Base-by-base conservation (phyloP, 1,140 invertebrate species). In the Eumeta japonica region DNA sequence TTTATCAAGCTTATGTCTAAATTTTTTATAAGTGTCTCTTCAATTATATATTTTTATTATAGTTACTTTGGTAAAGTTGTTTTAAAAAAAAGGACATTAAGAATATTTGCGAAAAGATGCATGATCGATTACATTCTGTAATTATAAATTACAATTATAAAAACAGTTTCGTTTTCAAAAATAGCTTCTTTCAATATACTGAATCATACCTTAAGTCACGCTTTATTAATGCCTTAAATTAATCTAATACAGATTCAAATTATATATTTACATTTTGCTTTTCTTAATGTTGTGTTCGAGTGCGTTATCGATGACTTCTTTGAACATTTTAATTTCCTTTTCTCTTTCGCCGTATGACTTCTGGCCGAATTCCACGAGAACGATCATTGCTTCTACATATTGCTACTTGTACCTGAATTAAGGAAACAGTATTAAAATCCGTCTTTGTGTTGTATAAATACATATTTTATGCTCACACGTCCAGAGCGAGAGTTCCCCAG, bases 341-440 rank as follows among this genome's bases (percentile, higher is more conserved):
- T 82, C 74, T 40, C 90, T 78, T 10, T 80, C 53, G 11, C 77
- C 74, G 45, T 80, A 84, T 2, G 86, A 80, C 37, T 80, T 73
- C 39, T 87, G 75, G 1, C 89, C 90, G 45, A 84, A 81, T 14
- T 84, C 79, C 43, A 86, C 86, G 16, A 93, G 80, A 16, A 81
- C 75, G 15, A 79, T 72, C 58, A 83, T 88, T 2, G 82, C 70
- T 36, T 77, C 76, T 3, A 79, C 66, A 41, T 89, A 83, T 58
- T 86, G 79, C 39, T 82, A 79, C 48, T 81, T 77, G 51, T 80
- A 86, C 47, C 81, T 83, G 37, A 16, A 35, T n/a, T n/a, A n/a
- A n/a, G n/a, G 17, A 28, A 32, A 10, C 28, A 34, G 9, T 10
- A 17, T 28, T 19, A 17, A 12, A 4, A 24, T 24, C n/a, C n/a